A percentile compares a stretch with the other conserved stretches of the same genome.
phyloP scores from a whole-genome alignment of 2,888 invertebrate genomes.

The Leptinotarsa peninsularis region DNA sequence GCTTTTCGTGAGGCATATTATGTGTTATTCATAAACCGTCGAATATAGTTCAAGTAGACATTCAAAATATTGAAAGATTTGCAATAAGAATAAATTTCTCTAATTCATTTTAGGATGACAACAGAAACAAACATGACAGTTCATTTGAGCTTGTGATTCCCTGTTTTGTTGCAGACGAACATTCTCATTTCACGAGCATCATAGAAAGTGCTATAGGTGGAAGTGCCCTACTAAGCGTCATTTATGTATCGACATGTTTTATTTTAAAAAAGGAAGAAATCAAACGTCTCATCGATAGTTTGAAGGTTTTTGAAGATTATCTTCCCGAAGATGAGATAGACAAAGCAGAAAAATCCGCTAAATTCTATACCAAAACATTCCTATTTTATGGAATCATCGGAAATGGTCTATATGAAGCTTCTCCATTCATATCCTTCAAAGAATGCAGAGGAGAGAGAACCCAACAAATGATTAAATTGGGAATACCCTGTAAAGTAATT shows the following conservation, averaged over 20 bases:
- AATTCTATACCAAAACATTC: conserved; percentile 47
- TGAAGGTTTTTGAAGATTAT: conserved; percentile 42
- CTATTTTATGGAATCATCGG: conserved; percentile 48
- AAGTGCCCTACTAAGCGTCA: conserved; percentile 40
- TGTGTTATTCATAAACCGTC: too few relatives aligned
- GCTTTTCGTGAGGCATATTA: too few relatives aligned
- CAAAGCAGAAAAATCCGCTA: conserved; percentile 41
- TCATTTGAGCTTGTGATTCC: not conserved
- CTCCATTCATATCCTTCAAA: conserved; percentile 47
- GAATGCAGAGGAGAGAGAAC: conserved; percentile 45
- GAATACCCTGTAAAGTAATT: conserved; percentile 51
- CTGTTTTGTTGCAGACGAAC: conserved; percentile 36
- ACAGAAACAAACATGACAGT: not conserved
- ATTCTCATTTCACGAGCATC: conserved; percentile 36
- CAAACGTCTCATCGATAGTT: conserved; percentile 35
- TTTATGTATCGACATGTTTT: conserved; percentile 44
- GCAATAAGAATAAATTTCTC: too few relatives aligned
- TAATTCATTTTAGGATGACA: too few relatives aligned
- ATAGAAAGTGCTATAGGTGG: conserved; percentile 41
- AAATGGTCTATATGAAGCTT: conserved; percentile 45
- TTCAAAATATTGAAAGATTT: too few relatives aligned
- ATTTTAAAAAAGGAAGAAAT: conserved; percentile 41
- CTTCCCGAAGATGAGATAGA: conserved; percentile 28
- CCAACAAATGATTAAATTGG: conserved; percentile 46
- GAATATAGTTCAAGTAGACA: too few relatives aligned